Evolutionary conservation across 1,140 invertebrate genomes (phyloP).

Genomic region (Microplitis mediator): DNA sequence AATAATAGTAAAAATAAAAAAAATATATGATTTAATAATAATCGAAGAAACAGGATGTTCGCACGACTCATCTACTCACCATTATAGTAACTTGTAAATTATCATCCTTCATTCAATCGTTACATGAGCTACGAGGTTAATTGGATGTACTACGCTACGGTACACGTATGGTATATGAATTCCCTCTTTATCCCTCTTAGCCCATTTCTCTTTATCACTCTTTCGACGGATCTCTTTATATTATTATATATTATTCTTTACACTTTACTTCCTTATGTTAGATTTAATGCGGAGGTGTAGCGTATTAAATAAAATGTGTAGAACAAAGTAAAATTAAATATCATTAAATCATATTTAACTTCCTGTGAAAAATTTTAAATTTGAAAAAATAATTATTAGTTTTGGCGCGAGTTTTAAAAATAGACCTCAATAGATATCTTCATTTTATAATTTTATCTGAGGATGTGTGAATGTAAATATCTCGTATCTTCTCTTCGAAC

Average conservation of each 20-base stretch:
- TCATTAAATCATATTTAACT: neutral
- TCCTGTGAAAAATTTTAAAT: neutral
- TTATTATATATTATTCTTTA: neutral
- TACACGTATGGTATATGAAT: no score
- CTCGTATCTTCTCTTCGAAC: no score
- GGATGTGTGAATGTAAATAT: no score
- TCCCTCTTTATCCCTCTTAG: no score
- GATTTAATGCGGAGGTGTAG: neutral
- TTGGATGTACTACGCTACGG: neutral
- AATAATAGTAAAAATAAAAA: neutral
- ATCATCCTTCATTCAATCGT: slow-evolving; percentile 26
- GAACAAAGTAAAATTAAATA: neutral
- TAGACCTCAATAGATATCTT: no score
- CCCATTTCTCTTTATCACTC: neutral
- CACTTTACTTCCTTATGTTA: neutral
- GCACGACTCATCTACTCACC: slow-evolving; percentile 34
- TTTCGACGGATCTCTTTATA: neutral
- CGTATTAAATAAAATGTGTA: no score
- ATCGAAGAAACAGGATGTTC: slow-evolving; percentile 41
- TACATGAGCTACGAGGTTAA: slow-evolving; percentile 13
- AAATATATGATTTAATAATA: slow-evolving; percentile 25
- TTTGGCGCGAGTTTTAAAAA: no score
- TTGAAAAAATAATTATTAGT: no score
- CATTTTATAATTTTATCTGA: no score
- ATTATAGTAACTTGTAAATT: slow-evolving; percentile 23